Base-by-base conservation (phyloP, 2,113 vertebrate species). In the Sialia sialis region DNA sequence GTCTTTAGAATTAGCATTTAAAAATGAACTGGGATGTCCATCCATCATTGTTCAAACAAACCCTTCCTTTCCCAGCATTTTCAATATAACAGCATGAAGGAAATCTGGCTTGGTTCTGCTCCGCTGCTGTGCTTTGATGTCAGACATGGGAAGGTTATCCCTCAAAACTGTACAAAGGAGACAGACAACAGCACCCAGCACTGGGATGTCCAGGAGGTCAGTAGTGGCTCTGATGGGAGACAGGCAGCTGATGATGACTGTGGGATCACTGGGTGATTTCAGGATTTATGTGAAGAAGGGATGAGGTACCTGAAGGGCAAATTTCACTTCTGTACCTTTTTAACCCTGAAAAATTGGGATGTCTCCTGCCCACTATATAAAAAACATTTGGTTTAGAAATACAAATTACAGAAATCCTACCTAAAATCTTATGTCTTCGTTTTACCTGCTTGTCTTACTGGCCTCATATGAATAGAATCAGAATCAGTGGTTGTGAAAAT, bases 181-280 rank as follows among this genome's bases (percentile, higher is more conserved):
- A 78, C 66, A 43, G 62, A 94, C 9, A 87, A 92, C 73, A 80
- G 86, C 81, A 95, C 89, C 32, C 98, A 98, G 73, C 97, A 95
- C 93, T 99, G 98, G 98, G 98, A 98, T 80, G 96, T 98, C 74
- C 97, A 97, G 72, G 98, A 99, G 98, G 98, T 98, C 73, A 77
- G 96, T 67, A 27, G 8, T 27, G 46, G 16, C 17, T 43, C 39
- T 73, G 30, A 6, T 41, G 46, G 43, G 68, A 30, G 32, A 46
- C 27, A 32, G 52, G 58, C 56, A 67, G 43, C 74, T 72, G 49
- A 55, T 2, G 9, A 44, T 48, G 67, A 11, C 43, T 84, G 72
- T 56, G 52, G 60, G 41, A 79, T 78, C 54, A 34, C 36, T 48
- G 44, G 10, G 11, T 68, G 49, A 56, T 51, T 56, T 62, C 52